Conservation (phyloP, 2,888 invertebrate species). For the Drosophila pegasa region DNA sequence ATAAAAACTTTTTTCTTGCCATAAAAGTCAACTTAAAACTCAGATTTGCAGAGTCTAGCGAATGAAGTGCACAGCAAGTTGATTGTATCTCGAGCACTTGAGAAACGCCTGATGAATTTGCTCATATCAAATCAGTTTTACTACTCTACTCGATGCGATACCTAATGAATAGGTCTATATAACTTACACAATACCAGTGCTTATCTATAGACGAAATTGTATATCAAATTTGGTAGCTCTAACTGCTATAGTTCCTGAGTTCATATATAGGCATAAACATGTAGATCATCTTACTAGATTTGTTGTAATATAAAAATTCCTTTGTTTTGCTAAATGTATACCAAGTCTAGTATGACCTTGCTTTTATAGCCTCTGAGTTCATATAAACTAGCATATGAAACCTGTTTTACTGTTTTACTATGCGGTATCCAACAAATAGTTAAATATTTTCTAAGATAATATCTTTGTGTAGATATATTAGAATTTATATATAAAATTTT, state of each 20-base stretch:
- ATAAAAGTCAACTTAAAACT: slow-evolving; percentile 35
- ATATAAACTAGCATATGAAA: background rate
- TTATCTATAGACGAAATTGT: background rate
- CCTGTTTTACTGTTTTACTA: background rate
- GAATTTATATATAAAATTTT: background rate
- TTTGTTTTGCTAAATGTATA: background rate
- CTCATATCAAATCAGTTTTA: background rate
- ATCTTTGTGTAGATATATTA: background rate
- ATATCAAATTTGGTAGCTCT: background rate
- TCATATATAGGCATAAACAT: background rate
- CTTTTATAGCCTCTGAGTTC: background rate
- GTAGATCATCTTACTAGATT: no score
- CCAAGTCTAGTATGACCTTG: background rate
- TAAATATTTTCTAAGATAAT: background rate
- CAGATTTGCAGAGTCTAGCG: slow-evolving; percentile 39
- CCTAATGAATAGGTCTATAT: background rate
- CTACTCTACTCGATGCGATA: background rate
- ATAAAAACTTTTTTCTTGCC: slow-evolving; percentile 54
- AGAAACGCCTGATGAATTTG: slow-evolving; percentile 23
- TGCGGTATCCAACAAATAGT: background rate
- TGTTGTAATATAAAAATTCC: background rate
- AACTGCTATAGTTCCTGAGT: background rate
- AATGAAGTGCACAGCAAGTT: slow-evolving; percentile 32
- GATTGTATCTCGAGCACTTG: slow-evolving; percentile 42
- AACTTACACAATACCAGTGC: background rate